phyloP scores from a whole-genome alignment of 2,888 invertebrate genomes.

The Dusona sp. region DNA sequence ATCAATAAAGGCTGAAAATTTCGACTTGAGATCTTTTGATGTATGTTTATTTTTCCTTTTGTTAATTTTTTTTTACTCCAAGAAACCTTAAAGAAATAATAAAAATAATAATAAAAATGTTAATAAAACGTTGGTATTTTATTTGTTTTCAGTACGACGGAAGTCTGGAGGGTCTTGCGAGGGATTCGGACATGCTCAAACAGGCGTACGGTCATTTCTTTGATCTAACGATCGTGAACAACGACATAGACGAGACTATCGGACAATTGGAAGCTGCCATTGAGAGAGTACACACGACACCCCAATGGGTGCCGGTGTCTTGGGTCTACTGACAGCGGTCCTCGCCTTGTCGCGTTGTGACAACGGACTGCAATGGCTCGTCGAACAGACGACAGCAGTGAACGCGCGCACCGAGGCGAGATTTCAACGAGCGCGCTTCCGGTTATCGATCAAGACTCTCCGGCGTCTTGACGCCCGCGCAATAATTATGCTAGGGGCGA shows the following conservation, averaged over 20 bases:
- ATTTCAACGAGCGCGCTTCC: slow-evolving; percentile 54
- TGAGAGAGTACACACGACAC: slow-evolving; percentile 94
- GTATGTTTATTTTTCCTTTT: neutral
- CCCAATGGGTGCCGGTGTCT: slow-evolving; percentile 99
- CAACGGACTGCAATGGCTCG: slow-evolving; percentile 82
- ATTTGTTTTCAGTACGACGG: slow-evolving; percentile 93
- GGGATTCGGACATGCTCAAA: slow-evolving; percentile 98
- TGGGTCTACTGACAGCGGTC: slow-evolving; percentile 96
- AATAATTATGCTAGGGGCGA: neutral
- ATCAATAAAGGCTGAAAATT: too few species aligned
- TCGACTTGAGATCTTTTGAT: too few species aligned
- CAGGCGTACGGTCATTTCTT: slow-evolving; percentile 99
- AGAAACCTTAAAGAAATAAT: neutral
- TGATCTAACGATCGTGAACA: slow-evolving; percentile 99
- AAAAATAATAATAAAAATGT: neutral
- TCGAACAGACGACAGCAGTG: slow-evolving; percentile 81
- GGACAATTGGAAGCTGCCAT: slow-evolving; percentile 95
- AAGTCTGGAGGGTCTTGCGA: slow-evolving; percentile 97
- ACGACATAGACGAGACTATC: slow-evolving; percentile 99
- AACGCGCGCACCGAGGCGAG: slow-evolving; percentile 69
- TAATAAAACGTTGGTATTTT: neutral
- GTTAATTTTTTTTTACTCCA: neutral
- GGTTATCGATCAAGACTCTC: slow-evolving; percentile 7
- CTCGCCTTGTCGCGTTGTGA: slow-evolving; percentile 80
- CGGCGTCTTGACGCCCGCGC: slow-evolving; percentile 18